These are phyloP conservation scores for Novumbra hubbsi DNA, from an alignment of 2,797 vertebrate species.

Conservation along the genomic window DNA sequence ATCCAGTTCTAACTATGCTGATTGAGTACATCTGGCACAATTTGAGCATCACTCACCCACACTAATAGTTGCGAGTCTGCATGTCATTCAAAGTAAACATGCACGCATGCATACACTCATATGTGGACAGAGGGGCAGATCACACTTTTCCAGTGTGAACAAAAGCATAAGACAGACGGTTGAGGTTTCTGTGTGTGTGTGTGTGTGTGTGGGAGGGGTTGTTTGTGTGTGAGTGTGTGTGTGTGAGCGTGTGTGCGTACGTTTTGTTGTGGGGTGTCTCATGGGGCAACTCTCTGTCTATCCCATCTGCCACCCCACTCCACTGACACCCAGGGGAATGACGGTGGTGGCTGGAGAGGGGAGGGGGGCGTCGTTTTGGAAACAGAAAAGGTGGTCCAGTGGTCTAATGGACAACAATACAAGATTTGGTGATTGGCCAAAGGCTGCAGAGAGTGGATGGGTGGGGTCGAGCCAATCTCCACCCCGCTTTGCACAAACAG, in stretches of 20 bases:
- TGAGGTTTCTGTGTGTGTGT: slow-evolving; percentile 66
- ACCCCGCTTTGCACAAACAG: slow-evolving; percentile 71
- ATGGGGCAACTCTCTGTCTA: slow-evolving; percentile 76
- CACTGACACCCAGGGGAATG: slow-evolving; percentile 77
- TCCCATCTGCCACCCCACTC: slow-evolving; percentile 83
- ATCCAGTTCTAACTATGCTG: slow-evolving; percentile 1
- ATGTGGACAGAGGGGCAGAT: slow-evolving; percentile 59
- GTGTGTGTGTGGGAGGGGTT: slow-evolving; percentile 49
- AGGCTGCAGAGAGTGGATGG: slow-evolving; percentile 61
- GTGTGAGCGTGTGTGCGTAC: slow-evolving; percentile 42
- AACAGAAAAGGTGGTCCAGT: slow-evolving; percentile 64
- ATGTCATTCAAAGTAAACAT: neutral
- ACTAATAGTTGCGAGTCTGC: neutral
- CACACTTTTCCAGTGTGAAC: slow-evolving; percentile 52
- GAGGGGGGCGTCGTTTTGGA: slow-evolving; percentile 67
- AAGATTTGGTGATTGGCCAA: slow-evolving; percentile 55
- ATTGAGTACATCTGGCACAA: neutral
- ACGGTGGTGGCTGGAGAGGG: slow-evolving; percentile 47
- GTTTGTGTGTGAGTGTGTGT: slow-evolving; percentile 40
- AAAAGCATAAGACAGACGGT: slow-evolving; percentile 71
- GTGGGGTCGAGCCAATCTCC: slow-evolving; percentile 66
- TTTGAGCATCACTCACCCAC: neutral
- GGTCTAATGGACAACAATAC: slow-evolving; percentile 74
- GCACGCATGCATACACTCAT: slow-evolving; percentile 36
- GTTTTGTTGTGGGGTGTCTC: slow-evolving; percentile 56